Evolutionary conservation across 2,888 invertebrate species (phyloP).

Genomic region (Megamerina dolium): DNA sequence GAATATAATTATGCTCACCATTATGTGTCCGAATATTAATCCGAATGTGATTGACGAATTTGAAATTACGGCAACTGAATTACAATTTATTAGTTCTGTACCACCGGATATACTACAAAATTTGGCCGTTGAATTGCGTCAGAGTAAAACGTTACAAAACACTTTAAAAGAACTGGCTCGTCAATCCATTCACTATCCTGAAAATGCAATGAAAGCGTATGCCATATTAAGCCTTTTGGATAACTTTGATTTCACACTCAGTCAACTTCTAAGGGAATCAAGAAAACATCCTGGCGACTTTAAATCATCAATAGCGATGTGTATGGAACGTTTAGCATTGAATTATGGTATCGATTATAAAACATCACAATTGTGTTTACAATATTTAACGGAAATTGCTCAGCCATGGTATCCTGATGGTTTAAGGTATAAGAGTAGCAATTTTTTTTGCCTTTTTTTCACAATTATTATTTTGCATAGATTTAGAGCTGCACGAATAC

Average conservation of each 20-base stretch:
- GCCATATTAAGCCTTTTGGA: constrained; percentile 30
- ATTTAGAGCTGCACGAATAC: constrained; percentile 31
- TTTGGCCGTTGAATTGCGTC: constrained; percentile 22
- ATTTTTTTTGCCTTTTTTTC: too few relatives aligned
- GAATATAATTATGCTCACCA: constrained; percentile 33
- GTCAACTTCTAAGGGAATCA: constrained; percentile 23
- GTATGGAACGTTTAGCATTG: constrained; percentile 31
- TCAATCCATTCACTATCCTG: constrained; percentile 27
- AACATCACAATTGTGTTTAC: constrained; percentile 27
- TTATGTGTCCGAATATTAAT: background rate
- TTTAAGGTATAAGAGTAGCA: constrained; percentile 29
- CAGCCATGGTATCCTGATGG: constrained; percentile 30
- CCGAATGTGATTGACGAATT: constrained; percentile 25
- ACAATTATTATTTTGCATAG: constrained; percentile 23
- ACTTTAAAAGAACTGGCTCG: constrained; percentile 20
- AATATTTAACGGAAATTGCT: constrained; percentile 30
- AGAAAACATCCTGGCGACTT: constrained; percentile 27
- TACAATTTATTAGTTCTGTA: constrained; percentile 26
- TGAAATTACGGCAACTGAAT: constrained; percentile 25
- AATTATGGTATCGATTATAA: constrained; percentile 20
- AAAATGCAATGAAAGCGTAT: constrained; percentile 29
- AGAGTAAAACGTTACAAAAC: constrained; percentile 19
- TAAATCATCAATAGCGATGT: constrained; percentile 34
- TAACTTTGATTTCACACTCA: constrained; percentile 27
- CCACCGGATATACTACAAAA: constrained; percentile 11